Evolutionary conservation across 2,113 vertebrate genomes (phyloP), one percentile per base, ranked within the genome.

Genomic region (Tautogolabrus adspersus): DNA sequence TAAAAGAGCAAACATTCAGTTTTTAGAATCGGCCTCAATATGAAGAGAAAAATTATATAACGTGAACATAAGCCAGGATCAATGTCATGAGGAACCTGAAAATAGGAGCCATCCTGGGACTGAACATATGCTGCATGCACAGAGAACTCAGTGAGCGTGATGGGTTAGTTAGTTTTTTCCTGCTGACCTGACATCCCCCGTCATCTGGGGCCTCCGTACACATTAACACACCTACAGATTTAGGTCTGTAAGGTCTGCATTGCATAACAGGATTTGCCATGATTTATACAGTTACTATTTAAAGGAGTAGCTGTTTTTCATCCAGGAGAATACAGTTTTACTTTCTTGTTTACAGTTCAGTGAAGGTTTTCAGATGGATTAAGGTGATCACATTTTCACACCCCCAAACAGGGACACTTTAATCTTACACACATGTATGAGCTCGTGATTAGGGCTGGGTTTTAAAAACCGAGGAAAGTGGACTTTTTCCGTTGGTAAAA

Each of bases 31-130:
- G 11, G 56, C 64, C 38, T 77, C 57, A 60, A 83, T 77, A 38
- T 67, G 58, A 51, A 75, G 57, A 71, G 54, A 40, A 37, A 66
- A 62, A 86, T 84, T 88, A 85, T 47, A 79, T 87, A 91, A 91
- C 77, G 37, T 59, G 66, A 68, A 69, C 46, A 83, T 82, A 76
- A 86, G 83, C 85, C 69, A 66, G 76, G 77, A 77, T 75, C 81
- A 65, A n/a, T 88, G 73, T 70, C 79, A 75, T 79, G 73, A 61
- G 85, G 82, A 52, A 62, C 34, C 72, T 88, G 30, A 37, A 83
- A 89, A 88, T 85, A 84, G 82, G 72, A 80, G 59, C 42, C 47
- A 67, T 75, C 75, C 75, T 73, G 74, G 56, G 66, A 66, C 18
- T 61, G 46, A 56, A 81, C 79, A 73, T 69, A 22, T 79, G 59